phyloP scores from a whole-genome alignment of 2,797 vertebrate genomes.

The Anolis apletophallus region DNA sequence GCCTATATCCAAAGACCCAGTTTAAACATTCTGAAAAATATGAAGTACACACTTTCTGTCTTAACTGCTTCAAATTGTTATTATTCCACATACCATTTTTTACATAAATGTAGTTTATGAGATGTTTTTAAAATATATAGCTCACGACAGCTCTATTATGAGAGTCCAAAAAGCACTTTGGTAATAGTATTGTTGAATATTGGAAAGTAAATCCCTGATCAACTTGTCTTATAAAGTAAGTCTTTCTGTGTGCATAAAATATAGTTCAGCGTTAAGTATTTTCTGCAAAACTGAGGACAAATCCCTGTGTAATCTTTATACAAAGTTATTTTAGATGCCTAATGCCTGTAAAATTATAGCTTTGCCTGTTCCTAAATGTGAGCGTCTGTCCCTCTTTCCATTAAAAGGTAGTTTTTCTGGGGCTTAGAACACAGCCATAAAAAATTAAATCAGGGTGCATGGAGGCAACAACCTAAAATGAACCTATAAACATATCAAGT shows the following conservation, averaged over 20 bases:
- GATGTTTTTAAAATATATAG: constrained; percentile 66
- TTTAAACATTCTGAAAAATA: constrained; percentile 37
- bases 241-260: constrained; percentile 76
- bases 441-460: constrained; percentile 65
- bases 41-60: constrained; percentile 43
- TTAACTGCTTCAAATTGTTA: constrained; percentile 52
- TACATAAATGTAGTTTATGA: constrained; percentile 51
- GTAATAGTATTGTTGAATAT: constrained; percentile 70
- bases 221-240: constrained; percentile 72
- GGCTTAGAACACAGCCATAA: constrained; percentile 64
- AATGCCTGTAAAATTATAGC: constrained; percentile 76
- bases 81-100: constrained; percentile 37
- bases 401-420: constrained; percentile 71
- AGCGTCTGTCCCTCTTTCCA: constrained; percentile 68
- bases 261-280: constrained; percentile 76
- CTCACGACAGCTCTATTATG: constrained; percentile 65
- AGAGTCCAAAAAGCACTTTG: constrained; percentile 62
- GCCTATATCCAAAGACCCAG: not conserved
- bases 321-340: constrained; percentile 76
- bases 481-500: constrained; percentile 23
- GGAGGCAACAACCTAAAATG: constrained; percentile 49
- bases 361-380: constrained; percentile 72
- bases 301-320: constrained; percentile 75
- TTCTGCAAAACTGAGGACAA: constrained; percentile 74
- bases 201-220: constrained; percentile 70